A percentile compares a stretch with the other conserved stretches of the same genome.
Conservation (phyloP, 2,888 invertebrate species). For the Dynastes grantii region DNA sequence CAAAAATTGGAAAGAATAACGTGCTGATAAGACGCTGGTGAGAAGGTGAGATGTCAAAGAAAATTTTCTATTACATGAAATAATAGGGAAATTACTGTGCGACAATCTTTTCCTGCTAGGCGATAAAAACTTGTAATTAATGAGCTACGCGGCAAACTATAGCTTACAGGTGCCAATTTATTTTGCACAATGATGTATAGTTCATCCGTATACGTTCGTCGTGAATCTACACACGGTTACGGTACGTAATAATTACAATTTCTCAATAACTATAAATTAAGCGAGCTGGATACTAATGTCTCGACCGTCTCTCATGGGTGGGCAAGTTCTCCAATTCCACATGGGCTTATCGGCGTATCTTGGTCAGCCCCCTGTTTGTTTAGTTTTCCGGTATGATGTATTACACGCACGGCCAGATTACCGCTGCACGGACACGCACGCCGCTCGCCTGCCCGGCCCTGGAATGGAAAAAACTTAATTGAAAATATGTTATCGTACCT, state of each 20-base stretch:
- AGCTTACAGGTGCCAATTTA: too few species aligned
- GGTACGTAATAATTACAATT: slow-evolving; percentile 67
- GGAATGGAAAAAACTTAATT: slow-evolving; percentile 49
- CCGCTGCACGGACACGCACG: slow-evolving; percentile 6
- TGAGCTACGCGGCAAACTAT: too few species aligned
- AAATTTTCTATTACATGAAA: too few species aligned
- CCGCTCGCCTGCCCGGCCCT: slow-evolving; percentile 25
- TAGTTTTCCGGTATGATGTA: slow-evolving; percentile 63
- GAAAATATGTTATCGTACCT: slow-evolving; percentile 51
- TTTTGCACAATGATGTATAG: not conserved
- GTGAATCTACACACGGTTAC: not conserved
- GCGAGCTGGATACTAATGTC: slow-evolving; percentile 62
- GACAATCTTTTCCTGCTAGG: too few species aligned
- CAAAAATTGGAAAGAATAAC: too few species aligned
- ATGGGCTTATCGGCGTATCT: slow-evolving; percentile 64
- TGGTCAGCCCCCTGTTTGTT: slow-evolving; percentile 66
- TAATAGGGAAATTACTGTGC: not conserved
- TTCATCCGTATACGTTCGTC: not conserved
- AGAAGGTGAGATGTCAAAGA: too few species aligned
- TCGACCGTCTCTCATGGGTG: slow-evolving; percentile 65
- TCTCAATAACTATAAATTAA: slow-evolving; percentile 67
- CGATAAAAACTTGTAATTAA: too few species aligned
- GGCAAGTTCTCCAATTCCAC: slow-evolving; percentile 68
- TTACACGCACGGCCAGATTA: slow-evolving; percentile 59
- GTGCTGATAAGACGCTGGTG: too few species aligned